phyloP scores from a whole-genome alignment of 2,797 vertebrate species.

The Gallinago stenura region DNA sequence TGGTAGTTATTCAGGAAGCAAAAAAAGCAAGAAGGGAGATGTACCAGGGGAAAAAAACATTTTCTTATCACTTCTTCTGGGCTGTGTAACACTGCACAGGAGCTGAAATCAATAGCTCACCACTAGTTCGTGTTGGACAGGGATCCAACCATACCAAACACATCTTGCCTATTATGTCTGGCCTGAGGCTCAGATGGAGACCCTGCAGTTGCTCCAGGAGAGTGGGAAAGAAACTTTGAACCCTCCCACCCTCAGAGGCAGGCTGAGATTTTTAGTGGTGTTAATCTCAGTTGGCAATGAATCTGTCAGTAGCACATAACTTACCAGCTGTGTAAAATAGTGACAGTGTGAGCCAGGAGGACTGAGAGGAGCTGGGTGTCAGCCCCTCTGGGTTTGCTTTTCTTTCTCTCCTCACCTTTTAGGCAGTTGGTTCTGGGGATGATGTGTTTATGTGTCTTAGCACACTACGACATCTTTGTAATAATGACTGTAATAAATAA shows the following conservation, averaged over 20 bases:
- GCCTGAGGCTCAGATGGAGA: not conserved
- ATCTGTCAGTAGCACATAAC: not conserved
- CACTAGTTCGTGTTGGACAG: not conserved
- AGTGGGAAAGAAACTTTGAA: not conserved
- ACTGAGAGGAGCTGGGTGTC: not conserved
- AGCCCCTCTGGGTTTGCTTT: not conserved
- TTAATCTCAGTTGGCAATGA: not conserved
- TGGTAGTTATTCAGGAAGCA: not conserved
- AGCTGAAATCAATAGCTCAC: not conserved
- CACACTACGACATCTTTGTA: not conserved
- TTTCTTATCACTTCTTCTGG: not conserved
- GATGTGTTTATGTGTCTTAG: accelerated
- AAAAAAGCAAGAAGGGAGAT: not conserved
- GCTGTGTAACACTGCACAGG: not conserved
- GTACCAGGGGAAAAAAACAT: not conserved
- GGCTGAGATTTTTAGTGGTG: not conserved
- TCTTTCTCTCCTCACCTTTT: not conserved
- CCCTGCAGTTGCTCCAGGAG: not conserved
- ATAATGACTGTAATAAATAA: not conserved
- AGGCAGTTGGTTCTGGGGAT: not conserved
- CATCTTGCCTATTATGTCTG: not conserved
- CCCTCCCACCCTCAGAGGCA: not conserved
- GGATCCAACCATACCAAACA: not conserved
- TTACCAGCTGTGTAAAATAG: not conserved
- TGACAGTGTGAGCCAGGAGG: not conserved